These are phyloP conservation scores for Menidia beryllina DNA, from an alignment of 2,113 vertebrate genomes.

Conservation along the genomic window DNA sequence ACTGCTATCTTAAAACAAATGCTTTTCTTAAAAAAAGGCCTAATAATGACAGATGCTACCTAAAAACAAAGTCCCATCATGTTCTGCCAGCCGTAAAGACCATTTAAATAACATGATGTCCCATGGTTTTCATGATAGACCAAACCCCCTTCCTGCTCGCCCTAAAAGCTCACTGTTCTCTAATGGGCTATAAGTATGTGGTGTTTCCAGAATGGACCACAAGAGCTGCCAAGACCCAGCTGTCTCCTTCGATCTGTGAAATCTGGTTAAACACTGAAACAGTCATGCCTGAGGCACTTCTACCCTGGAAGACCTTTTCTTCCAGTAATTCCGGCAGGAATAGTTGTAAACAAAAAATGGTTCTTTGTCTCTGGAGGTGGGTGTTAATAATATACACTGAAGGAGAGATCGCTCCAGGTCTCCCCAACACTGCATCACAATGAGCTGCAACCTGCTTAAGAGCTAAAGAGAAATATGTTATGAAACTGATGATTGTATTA, in stretches of 20 bases:
- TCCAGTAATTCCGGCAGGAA: constrained; percentile 57
- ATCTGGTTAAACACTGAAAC: constrained; percentile 61
- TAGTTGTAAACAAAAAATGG: constrained; percentile 54
- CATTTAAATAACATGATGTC: constrained; percentile 17
- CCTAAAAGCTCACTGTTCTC: constrained; percentile 46
- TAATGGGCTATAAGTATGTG: constrained; percentile 66
- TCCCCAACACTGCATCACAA: constrained; percentile 27
- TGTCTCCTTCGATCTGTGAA: constrained; percentile 28
- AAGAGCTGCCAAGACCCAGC: constrained; percentile 31
- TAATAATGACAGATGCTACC: background rate
- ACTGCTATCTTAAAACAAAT: background rate
- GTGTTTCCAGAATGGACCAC: constrained; percentile 63
- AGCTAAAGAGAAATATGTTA: constrained; percentile 1
- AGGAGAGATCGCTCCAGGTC: constrained; percentile 52
- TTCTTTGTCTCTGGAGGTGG: constrained; percentile 66
- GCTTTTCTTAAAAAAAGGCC: rapidly evolving
- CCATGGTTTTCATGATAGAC: constrained; percentile 20
- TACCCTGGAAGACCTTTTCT: constrained; percentile 57
- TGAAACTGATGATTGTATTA: constrained; percentile 14
- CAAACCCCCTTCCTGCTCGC: constrained; percentile 29
- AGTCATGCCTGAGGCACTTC: constrained; percentile 59
- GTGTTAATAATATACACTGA: constrained; percentile 68
- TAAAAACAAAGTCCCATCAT: constrained; percentile 5
- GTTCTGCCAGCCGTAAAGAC: constrained; percentile 16
- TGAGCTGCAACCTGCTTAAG: constrained; percentile 18